Evolutionary conservation across 2,113 vertebrate species (phyloP), one percentile per base, ranked within the genome.

Genomic region (Amia ocellicauda): DNA sequence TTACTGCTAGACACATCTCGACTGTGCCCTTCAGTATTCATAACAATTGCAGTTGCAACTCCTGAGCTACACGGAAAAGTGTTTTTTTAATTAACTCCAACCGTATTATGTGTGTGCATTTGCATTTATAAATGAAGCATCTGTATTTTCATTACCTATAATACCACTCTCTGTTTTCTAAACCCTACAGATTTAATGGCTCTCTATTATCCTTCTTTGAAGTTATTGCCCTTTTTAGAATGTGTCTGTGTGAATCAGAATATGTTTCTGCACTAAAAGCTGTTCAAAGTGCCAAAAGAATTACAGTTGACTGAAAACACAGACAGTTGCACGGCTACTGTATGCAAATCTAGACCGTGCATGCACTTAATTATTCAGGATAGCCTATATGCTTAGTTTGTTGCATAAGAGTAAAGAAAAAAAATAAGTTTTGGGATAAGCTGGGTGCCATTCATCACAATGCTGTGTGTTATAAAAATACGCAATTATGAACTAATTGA

Each of bases 41-140:
- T 20, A 55, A 43, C 28, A 27, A 29, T 36, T 42, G 13, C 43
- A n/a, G 50, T 8, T 41, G 14, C 42, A 11, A 2, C 16, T 57
- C 22, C 49, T 36, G 31, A 17, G 20, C 14, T 47, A 47, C 24
- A 53, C 52, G 29, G 29, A 22, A 54, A 47, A 24, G 29, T 47
- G 4, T 20, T 47, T 64, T 45, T 64, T 47, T 29, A 29, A 36
- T 57, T n/a, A 57, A 64, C n/a, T 56, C 24, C 8, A 57, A 7
- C 27, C 20, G 42, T 56, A 56, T 64, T 47, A 47, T 31, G 40
- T 57, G 29, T 56, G 52, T 56, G 14, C 24, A 45, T 56, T 57
- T 49, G 53, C 52, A 57, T 64, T 64, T 64, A 13, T 47, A 64
- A 64, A 29, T 57, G 52, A 56, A 45, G 52, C 22, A 55, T 62